These are phyloP conservation scores for Apoda limacodes DNA, from an alignment of 2,888 invertebrate species.

Conservation along the genomic window DNA sequence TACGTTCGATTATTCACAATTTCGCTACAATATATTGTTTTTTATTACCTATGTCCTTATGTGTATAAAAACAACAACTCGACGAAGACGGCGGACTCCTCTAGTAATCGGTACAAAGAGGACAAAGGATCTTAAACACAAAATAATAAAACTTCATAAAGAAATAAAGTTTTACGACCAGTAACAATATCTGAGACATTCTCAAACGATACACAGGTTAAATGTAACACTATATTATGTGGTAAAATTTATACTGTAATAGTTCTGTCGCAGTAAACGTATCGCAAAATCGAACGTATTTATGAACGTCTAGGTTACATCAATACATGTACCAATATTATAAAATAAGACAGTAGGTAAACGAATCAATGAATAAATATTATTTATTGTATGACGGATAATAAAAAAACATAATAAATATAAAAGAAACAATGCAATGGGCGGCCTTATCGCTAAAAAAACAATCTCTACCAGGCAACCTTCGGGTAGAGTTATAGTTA, in stretches of 20 bases:
- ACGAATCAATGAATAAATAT: no score
- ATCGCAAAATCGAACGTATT: constrained; percentile 11
- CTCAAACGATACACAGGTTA: constrained; percentile 18
- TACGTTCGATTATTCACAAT: constrained; percentile 46
- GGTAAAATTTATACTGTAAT: constrained; percentile 25
- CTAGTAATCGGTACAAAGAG: constrained; percentile 35
- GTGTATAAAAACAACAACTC: not conserved
- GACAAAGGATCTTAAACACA: constrained; percentile 34
- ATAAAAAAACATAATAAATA: not conserved
- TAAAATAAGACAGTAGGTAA: constrained; percentile 3
- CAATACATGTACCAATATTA: not conserved
- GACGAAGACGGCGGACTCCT: constrained; percentile 21
- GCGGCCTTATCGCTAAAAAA: not conserved
- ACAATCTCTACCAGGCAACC: no score
- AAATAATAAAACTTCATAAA: constrained; percentile 46
- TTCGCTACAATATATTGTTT: constrained; percentile 42
- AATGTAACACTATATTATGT: constrained; percentile 29
- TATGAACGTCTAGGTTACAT: no score
- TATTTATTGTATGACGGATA: no score
- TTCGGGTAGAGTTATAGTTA: no score
- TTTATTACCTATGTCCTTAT: constrained; percentile 21
- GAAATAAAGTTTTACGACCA: constrained; percentile 50
- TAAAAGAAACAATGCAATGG: not conserved
- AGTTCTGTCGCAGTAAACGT: constrained; percentile 19
- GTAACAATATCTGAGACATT: constrained; percentile 36